Percentiles rank a stretch among this genome's conserved stretches.
Conservation (phyloP, 2,888 invertebrate species). For the Acholoe squamosa region DNA sequence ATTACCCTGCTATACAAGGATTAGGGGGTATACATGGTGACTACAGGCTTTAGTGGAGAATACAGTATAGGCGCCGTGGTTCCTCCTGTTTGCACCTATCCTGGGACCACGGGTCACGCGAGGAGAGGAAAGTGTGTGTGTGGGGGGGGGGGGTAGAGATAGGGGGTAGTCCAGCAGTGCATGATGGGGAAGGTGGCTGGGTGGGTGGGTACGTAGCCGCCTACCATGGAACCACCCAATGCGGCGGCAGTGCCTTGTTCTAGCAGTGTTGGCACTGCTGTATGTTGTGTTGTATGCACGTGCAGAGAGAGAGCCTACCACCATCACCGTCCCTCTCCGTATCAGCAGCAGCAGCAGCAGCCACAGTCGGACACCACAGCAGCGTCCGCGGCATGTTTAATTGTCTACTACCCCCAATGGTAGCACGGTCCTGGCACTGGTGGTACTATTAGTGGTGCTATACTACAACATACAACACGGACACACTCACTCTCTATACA, state of each 20-base stretch:
- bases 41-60: not conserved
- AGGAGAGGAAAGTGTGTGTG: not conserved
- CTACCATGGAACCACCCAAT: conserved; percentile 23
- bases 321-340: not conserved
- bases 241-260: conserved; percentile 16
- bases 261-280: conserved; percentile 16
- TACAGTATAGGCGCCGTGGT: not conserved
- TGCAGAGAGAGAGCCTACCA: not conserved
- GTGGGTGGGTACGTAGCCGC: not conserved
- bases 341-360: not conserved
- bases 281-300: conserved; percentile 29
- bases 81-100: conserved; percentile 17
- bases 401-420: not conserved
- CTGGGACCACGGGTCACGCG: conserved; percentile 21
- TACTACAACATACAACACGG: not conserved
- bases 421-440: conserved; percentile 20
- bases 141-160: not conserved
- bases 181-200: not conserved
- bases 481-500: not conserved
- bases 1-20: not conserved
- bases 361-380: not conserved
- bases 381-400: not conserved
- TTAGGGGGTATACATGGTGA: not conserved
- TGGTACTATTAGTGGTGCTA: not conserved
- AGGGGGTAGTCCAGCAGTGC: not conserved